Evolutionary conservation across 23 tunicate genomes (phyloP), one percentile per base, ranked within the genome.

Genomic region (Halocynthia aurantium): DNA sequence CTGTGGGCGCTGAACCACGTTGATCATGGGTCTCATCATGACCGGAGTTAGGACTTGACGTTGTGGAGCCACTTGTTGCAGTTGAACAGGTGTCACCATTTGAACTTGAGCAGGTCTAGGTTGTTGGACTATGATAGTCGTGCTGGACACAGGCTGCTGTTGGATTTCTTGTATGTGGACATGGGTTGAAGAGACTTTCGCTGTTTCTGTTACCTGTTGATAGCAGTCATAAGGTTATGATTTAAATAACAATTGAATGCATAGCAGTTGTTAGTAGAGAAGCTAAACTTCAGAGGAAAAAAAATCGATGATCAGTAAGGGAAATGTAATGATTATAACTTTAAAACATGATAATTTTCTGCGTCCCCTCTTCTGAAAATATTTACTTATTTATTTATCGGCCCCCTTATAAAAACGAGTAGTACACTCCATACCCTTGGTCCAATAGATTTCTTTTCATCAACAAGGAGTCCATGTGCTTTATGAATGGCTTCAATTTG

Each of bases 391-490:
- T 31, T 31, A 31, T 31, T 31, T 0, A 31, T 1, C 44, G 1
- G 44, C 44, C 44, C 44, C n/a, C n/a, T n/a, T 31, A 31, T 31
- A 31, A 31, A 31, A 31, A 31, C 44, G 44, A 31, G 44, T 31
- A 31, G 44, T 31, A 31, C 44, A 31, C 44, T 31, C 15, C 71
- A 12, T 51, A 87, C 94, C 76, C 77, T 82, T 9, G 98, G 98
- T 61, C 98, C 98, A 60, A 92, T 92, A 40, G 79, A 82, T 50
- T 83, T 88, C 79, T 77, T 57, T 22, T 82, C 82, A 68, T 92
- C 98, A 49, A 61, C 79, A 49, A 92, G 77, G 67, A 86, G n/a
- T 6, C 98, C 98, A 40, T 83, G 92, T n/a, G 98, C 80, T 78
- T 81, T 92, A 64, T 92, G 73, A 50, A 84, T 86, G 49, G 90